Percentiles rank a stretch among this genome's conserved stretches.
These are phyloP conservation scores for Rotaria macrura DNA, from an alignment of 2,888 invertebrate genomes.

Conservation along the genomic window DNA sequence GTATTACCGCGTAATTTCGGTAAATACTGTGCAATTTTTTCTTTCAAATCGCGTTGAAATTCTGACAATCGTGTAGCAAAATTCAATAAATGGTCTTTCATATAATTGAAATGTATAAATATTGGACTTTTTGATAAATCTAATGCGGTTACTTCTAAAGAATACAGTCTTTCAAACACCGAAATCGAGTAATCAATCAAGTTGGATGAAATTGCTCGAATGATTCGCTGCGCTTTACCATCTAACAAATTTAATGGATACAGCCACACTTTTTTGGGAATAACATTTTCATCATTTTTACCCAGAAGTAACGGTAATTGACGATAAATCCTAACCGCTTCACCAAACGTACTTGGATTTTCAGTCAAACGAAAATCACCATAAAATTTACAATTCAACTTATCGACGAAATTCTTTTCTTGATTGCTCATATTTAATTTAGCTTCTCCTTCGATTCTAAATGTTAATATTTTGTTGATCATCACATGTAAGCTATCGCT, in stretches of 20 bases:
- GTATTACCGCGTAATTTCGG: not conserved
- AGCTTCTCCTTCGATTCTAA: not conserved
- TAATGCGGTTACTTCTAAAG: not conserved
- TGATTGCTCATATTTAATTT: not conserved
- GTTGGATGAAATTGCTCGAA: not conserved
- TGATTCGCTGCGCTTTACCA: not conserved
- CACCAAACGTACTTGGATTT: not conserved
- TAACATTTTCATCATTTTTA: not conserved
- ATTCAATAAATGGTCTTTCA: not conserved
- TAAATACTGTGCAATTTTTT: not conserved
- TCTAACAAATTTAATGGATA: conserved; percentile 1
- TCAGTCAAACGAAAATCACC: not conserved
- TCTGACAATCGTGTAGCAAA: not conserved
- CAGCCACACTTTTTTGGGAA: not conserved
- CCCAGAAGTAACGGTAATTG: not conserved
- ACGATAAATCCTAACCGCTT: not conserved
- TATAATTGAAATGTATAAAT: not conserved
- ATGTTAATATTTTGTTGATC: not conserved
- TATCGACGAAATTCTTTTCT: not conserved
- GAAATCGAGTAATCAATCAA: not conserved
- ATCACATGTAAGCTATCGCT: not conserved
- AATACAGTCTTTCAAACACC: not conserved
- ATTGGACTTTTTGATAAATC: not conserved
- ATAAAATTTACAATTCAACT: not conserved
- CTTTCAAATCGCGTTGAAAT: not conserved